These are phyloP conservation scores for Tragulus kanchil DNA, from an alignment of 2,113 vertebrate genomes.

Conservation along the genomic window DNA sequence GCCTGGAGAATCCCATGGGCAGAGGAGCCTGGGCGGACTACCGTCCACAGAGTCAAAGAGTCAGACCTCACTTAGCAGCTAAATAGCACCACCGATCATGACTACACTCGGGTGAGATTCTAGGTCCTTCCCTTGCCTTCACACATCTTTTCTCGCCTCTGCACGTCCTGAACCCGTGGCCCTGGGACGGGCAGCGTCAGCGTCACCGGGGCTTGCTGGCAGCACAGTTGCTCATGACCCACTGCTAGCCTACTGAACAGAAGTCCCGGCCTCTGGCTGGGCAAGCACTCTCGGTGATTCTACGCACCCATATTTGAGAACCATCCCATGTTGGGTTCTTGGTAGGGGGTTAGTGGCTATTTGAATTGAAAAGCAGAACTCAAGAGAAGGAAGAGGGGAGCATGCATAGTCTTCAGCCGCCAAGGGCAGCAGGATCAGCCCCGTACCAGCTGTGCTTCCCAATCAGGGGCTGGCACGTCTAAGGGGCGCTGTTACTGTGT, in stretches of 20 bases:
- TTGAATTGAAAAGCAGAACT: background rate
- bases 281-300: background rate
- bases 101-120: background rate
- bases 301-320: background rate
- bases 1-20: background rate
- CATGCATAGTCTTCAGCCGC: background rate
- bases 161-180: background rate
- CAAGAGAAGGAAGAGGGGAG: background rate
- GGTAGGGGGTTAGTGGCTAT: background rate
- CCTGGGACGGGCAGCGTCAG: fast-evolving
- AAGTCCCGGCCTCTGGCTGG: background rate
- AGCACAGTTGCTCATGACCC: fast-evolving
- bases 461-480: background rate
- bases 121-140: background rate
- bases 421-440: fast-evolving
- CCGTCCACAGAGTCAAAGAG: background rate
- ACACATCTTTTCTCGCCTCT: background rate
- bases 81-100: background rate
- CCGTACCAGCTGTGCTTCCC: background rate
- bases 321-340: background rate
- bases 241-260: background rate
- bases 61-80: background rate
- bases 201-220: background rate
- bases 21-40: background rate
- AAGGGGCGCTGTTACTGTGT: background rate